phyloP scores from a whole-genome alignment of 2,797 vertebrate species.

The Meriones psammophilus region DNA sequence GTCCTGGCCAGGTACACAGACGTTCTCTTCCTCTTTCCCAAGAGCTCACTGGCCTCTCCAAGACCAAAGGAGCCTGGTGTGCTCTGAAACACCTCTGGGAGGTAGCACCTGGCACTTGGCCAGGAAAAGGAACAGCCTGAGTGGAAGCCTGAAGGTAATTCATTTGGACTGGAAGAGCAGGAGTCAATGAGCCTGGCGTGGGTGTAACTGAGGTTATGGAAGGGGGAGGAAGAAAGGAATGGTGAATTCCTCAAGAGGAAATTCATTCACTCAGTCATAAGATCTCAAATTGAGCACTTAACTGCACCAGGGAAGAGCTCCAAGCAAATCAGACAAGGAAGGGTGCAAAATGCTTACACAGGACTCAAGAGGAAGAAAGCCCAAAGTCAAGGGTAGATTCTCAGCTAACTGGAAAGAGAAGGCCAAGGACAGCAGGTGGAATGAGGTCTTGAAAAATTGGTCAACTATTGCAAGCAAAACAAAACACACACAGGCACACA shows the following conservation, averaged over 20 bases:
- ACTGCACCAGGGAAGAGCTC: neutral
- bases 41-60: neutral
- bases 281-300: neutral
- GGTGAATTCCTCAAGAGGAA: neutral
- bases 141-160: constrained; percentile 43
- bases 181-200: neutral
- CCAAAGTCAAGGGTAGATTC: neutral
- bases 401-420: neutral
- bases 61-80: neutral
- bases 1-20: neutral
- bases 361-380: neutral
- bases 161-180: neutral
- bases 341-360: neutral
- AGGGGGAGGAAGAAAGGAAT: neutral
- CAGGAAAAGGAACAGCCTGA: constrained; percentile 16
- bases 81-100: neutral
- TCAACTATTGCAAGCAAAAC: neutral
- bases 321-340: constrained; percentile 26
- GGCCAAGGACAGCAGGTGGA: neutral
- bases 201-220: neutral
- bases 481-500: neutral
- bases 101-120: neutral
- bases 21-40: neutral
- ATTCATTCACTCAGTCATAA: neutral
- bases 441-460: constrained; percentile 37